Percentiles rank a stretch among this genome's conserved stretches.
Conservation (phyloP, 2,888 invertebrate genomes). For the Phortica magna region DNA sequence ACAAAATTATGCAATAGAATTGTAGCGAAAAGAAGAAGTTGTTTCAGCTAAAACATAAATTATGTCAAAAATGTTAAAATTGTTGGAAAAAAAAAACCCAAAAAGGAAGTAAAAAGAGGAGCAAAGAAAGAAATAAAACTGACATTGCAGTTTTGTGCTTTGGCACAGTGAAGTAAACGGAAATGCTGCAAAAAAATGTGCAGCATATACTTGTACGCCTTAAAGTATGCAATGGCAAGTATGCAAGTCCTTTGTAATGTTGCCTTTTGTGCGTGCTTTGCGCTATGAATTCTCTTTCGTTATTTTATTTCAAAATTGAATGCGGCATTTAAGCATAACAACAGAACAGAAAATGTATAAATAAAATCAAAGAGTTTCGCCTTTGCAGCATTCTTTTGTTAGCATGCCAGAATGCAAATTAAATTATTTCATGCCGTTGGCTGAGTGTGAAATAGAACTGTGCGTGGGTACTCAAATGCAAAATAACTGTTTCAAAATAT, state of each 20-base stretch:
- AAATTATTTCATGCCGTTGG: not conserved
- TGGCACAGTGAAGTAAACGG: not conserved
- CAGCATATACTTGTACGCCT: conserved; percentile 21
- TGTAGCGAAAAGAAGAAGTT: not conserved
- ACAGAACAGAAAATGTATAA: conserved; percentile 22
- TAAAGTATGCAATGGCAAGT: conserved; percentile 50
- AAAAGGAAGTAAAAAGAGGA: not conserved
- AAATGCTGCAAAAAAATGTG: conserved; percentile 25
- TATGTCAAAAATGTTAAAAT: conserved; percentile 14
- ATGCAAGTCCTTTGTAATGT: conserved; percentile 34
- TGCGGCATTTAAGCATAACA: conserved; percentile 10
- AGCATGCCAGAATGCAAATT: conserved; percentile 18
- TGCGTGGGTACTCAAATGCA: not conserved
- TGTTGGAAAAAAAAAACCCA: not conserved
- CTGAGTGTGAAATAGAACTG: not conserved
- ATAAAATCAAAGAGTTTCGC: conserved; percentile 22
- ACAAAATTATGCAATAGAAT: not conserved
- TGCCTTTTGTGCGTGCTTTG: conserved; percentile 40
- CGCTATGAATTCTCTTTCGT: conserved; percentile 47
- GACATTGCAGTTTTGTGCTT: not conserved
- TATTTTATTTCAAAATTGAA: conserved; percentile 43
- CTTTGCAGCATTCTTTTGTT: conserved; percentile 34
- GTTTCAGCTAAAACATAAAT: conserved; percentile 9
- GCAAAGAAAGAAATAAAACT: not conserved
- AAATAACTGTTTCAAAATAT: not conserved